A percentile compares a stretch with the other conserved stretches of the same genome.
Evolutionary conservation across 2,797 vertebrate species (phyloP).

Genomic region (Syngnathus acus): DNA sequence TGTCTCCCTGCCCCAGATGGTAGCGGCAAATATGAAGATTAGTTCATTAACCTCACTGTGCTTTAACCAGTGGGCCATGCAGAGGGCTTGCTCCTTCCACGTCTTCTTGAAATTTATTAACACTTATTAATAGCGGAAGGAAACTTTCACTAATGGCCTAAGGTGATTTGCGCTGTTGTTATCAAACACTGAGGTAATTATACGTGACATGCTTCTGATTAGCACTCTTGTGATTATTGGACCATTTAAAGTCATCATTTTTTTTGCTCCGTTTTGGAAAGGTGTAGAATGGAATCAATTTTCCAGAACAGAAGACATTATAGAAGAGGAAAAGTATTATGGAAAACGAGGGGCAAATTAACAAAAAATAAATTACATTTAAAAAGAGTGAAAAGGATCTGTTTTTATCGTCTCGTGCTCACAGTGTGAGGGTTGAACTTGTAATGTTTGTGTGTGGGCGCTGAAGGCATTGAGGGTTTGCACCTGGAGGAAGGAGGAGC

Average conservation of each 20-base stretch:
- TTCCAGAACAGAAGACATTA: slow-evolving; percentile 29
- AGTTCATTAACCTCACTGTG: slow-evolving; percentile 75
- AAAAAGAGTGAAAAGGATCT: too few species aligned
- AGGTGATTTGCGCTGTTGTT: slow-evolving; percentile 57
- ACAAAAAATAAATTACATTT: too few species aligned
- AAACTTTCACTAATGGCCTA: slow-evolving; percentile 62
- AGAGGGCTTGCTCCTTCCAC: slow-evolving; percentile 56
- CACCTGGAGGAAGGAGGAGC: slow-evolving; percentile 82
- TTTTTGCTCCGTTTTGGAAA: slow-evolving; percentile 20
- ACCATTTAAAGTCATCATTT: slow-evolving; percentile 39
- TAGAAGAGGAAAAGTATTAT: not conserved
- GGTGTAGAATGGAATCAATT: slow-evolving; percentile 29
- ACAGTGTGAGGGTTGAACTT: slow-evolving; percentile 51
- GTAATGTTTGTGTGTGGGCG: slow-evolving; percentile 37
- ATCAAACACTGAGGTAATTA: slow-evolving; percentile 70
- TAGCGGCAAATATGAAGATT: slow-evolving; percentile 67
- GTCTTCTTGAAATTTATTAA: slow-evolving; percentile 70
- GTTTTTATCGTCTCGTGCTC: slow-evolving; percentile 14
- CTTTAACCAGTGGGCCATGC: slow-evolving; percentile 62
- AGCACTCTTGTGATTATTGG: slow-evolving; percentile 68
- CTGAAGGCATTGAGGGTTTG: slow-evolving; percentile 69
- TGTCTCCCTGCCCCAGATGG: slow-evolving; percentile 57
- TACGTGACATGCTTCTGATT: slow-evolving; percentile 70
- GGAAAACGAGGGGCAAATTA: too few species aligned
- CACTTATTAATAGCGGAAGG: slow-evolving; percentile 61